phyloP scores from a whole-genome alignment of 2,113 vertebrate species.

The Thunnus thynnus region DNA sequence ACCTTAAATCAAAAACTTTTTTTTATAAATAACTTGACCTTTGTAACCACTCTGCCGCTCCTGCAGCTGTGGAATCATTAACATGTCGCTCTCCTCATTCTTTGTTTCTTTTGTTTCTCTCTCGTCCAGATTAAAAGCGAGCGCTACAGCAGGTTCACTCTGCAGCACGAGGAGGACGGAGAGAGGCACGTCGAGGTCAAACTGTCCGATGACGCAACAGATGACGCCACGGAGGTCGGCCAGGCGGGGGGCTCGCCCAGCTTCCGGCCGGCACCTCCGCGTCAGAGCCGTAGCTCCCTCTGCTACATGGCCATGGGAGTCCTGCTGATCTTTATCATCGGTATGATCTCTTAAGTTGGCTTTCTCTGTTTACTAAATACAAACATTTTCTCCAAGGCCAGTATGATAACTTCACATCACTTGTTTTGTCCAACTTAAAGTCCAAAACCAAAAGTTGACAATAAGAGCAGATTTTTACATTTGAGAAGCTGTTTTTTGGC shows the following conservation, averaged over 20 bases:
- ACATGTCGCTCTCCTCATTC: not conserved
- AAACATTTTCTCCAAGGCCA: too few relatives aligned
- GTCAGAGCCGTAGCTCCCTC: slow-evolving; percentile 41
- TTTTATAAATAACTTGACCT: not conserved
- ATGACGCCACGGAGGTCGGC: slow-evolving; percentile 81
- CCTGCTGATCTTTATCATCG: slow-evolving; percentile 85
- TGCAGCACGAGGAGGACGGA: slow-evolving; percentile 87
- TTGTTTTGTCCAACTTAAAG: too few relatives aligned
- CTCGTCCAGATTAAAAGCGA: slow-evolving; percentile 84
- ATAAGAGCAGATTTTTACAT: too few relatives aligned
- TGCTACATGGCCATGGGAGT: slow-evolving; percentile 67
- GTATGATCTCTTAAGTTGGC: slow-evolving; percentile 71
- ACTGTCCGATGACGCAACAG: slow-evolving; percentile 82
- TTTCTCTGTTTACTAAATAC: too few relatives aligned
- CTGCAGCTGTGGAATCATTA: not conserved
- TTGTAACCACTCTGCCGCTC: not conserved
- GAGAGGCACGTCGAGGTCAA: slow-evolving; percentile 91
- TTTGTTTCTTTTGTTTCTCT: not conserved
- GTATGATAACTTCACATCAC: too few relatives aligned
- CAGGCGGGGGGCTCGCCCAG: slow-evolving; percentile 49
- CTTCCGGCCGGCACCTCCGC: slow-evolving; percentile 38
- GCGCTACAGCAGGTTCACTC: slow-evolving; percentile 91
- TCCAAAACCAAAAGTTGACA: too few relatives aligned
- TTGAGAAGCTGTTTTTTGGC: too few relatives aligned
- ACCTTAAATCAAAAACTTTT: not conserved